phyloP scores from a whole-genome alignment of 2,888 invertebrate species.

The Sympetrum striolatum region DNA sequence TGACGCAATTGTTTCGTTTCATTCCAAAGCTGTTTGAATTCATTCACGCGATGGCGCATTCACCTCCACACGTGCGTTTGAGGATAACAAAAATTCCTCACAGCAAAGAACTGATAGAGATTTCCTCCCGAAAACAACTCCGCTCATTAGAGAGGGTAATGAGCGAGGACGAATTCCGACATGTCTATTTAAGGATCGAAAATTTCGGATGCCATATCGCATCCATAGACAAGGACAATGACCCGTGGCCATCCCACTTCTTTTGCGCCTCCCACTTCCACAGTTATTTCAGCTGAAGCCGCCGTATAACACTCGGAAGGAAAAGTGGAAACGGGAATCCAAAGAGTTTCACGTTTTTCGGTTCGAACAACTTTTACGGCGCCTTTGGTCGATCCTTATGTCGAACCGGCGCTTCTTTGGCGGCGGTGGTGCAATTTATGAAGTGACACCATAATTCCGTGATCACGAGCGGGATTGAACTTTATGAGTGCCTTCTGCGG shows the following conservation, averaged over 20 bases:
- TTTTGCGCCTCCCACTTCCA: neutral
- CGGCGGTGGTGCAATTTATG: neutral
- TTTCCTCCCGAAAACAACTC: neutral
- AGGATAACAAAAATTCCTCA: neutral
- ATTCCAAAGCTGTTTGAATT: too few species aligned
- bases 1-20: too few species aligned
- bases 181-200: slow-evolving; percentile 5
- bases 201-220: slow-evolving; percentile 17
- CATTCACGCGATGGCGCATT: too few species aligned
- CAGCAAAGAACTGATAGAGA: neutral
- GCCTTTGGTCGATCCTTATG: neutral
- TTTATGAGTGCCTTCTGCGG: too few species aligned
- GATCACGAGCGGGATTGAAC: neutral
- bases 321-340: neutral
- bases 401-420: neutral
- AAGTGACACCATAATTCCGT: neutral
- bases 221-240: slow-evolving; percentile 6
- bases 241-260: neutral
- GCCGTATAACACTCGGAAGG: neutral
- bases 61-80: too few species aligned
- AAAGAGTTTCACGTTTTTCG: neutral
- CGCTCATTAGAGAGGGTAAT: neutral
- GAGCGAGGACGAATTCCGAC: neutral
- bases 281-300: neutral
- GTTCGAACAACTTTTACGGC: neutral